Conservation (phyloP, 2,888 invertebrate species). For the Odontomyia ornata region DNA sequence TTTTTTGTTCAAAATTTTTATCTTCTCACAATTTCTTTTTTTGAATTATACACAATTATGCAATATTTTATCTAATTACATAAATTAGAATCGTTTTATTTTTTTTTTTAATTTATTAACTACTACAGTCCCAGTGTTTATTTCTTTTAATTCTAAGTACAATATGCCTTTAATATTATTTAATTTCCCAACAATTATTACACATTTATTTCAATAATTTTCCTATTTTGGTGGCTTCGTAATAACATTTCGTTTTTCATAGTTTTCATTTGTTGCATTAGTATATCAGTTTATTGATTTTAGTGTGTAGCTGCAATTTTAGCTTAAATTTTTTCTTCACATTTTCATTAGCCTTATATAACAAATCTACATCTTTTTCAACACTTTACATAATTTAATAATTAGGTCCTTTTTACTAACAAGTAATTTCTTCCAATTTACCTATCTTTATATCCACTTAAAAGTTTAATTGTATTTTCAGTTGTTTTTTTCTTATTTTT, state of each 20-base stretch:
- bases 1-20: conserved; percentile 9
- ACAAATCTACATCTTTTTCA: conserved; percentile 7
- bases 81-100: neutral
- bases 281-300: neutral
- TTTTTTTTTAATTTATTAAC: neutral
- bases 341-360: conserved; percentile 28
- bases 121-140: conserved; percentile 8
- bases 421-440: neutral
- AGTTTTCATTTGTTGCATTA: neutral
- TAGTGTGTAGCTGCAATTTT: neutral
- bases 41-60: neutral
- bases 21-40: neutral
- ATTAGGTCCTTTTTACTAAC: neutral
- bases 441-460: neutral
- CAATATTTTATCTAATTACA: neutral
- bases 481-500: neutral
- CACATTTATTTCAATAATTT: conserved; percentile 23
- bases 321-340: no score
- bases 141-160: neutral
- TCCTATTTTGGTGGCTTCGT: neutral
- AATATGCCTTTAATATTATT: conserved; percentile 14
- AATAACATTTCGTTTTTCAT: neutral
- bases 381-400: neutral
- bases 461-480: neutral
- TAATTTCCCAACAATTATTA: conserved; percentile 11